Evolutionary conservation across 1,140 invertebrate species (phyloP).

Genomic region (Rhyacophila brunnea): DNA sequence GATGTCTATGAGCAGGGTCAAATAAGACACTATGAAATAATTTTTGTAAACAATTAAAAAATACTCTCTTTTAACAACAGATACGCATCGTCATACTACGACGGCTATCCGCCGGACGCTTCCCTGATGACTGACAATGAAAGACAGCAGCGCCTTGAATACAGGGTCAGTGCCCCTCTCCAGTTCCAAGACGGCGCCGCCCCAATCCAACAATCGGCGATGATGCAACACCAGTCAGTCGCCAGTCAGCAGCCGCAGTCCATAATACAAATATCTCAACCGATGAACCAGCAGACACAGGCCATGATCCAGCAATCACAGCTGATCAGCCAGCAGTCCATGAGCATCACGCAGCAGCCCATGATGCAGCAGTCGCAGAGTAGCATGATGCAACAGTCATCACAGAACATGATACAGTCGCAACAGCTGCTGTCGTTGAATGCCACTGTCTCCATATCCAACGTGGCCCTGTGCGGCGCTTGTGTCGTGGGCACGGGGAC

Average conservation of each 20-base stretch:
- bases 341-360: no score
- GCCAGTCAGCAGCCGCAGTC: no score
- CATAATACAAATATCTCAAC: no score
- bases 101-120: conserved; percentile 26
- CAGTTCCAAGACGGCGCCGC: conserved; percentile 51
- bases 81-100: conserved; percentile 28
- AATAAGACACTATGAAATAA: neutral
- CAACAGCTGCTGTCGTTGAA: conserved; percentile 13
- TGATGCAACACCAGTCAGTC: neutral
- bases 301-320: no score
- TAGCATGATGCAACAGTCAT: no score
- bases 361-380: no score
- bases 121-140: conserved; percentile 11
- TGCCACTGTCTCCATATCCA: conserved; percentile 31
- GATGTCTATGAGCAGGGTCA: no score
- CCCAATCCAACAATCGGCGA: neutral
- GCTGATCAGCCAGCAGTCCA: no score
- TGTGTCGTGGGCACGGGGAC: conserved; percentile 8
- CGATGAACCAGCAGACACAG: no score
- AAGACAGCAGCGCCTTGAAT: conserved; percentile 30
- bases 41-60: neutral
- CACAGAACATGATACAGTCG: no score
- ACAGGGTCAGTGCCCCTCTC: conserved; percentile 48
- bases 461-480: conserved; percentile 13
- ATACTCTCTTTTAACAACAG: conserved; percentile 10